Percentiles rank a stretch among this genome's conserved stretches.
Conservation (phyloP, 2,797 vertebrate genomes). For the Mormyrops boulengeri region DNA sequence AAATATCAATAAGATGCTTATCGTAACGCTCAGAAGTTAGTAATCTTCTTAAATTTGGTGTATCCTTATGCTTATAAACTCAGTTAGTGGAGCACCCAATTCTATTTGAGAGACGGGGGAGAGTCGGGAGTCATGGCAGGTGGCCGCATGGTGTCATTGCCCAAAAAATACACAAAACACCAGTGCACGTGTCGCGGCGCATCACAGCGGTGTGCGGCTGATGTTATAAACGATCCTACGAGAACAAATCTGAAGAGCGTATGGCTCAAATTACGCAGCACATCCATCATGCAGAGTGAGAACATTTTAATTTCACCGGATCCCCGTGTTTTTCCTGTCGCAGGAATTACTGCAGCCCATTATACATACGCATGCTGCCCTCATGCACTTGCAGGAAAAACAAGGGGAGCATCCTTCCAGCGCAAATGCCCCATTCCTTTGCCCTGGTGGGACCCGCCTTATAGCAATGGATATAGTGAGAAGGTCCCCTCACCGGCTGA, state of each 20-base stretch:
- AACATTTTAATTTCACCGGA: neutral
- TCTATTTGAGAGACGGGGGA: neutral
- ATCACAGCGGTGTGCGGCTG: neutral
- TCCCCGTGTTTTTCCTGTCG: neutral
- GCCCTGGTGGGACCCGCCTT: neutral
- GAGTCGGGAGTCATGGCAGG: neutral
- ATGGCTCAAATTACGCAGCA: neutral
- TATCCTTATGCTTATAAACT: neutral
- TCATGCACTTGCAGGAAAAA: neutral
- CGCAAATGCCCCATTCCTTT: neutral
- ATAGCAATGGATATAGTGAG: neutral
- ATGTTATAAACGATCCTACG: neutral
- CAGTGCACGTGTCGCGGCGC: neutral
- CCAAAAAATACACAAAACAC: neutral
- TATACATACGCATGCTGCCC: neutral
- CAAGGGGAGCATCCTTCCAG: neutral
- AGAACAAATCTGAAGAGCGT: neutral
- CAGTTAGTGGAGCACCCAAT: neutral
- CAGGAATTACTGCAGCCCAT: neutral
- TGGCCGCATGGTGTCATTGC: neutral
- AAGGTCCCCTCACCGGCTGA: constrained; percentile 75
- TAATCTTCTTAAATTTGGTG: neutral
- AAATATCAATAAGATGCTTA: neutral
- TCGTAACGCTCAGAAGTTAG: neutral
- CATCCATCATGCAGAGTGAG: neutral